Evolutionary conservation across 2,113 vertebrate species (phyloP).

Genomic region (Ammodytes dubius): DNA sequence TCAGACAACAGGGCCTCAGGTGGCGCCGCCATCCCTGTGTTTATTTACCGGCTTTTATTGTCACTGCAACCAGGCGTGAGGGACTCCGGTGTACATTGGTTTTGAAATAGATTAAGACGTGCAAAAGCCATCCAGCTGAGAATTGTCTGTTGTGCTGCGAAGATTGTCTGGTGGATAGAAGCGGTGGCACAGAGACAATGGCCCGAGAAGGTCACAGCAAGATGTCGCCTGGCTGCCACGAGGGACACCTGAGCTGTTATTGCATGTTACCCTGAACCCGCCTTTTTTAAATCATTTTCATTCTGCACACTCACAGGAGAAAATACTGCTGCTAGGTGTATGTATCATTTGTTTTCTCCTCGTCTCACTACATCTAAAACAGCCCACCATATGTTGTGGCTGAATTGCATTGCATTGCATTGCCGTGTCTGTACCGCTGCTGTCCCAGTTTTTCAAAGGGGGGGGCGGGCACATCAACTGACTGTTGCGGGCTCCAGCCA

Average conservation of each 20-base stretch:
- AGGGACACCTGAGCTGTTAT: constrained; percentile 22
- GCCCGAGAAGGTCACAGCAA: constrained; percentile 47
- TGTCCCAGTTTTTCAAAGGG: constrained; percentile 67
- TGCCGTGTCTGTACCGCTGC: constrained; percentile 30
- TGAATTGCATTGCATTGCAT: constrained; percentile 37
- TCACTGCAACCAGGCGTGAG: constrained; percentile 28
- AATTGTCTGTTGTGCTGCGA: constrained; percentile 35
- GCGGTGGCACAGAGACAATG: constrained; percentile 9
- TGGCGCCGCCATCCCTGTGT: constrained; percentile 48
- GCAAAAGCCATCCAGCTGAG: constrained; percentile 27
- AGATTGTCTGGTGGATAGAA: constrained; percentile 52
- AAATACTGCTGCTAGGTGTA: constrained; percentile 8
- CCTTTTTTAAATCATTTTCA: neutral
- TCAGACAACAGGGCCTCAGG: constrained; percentile 65
- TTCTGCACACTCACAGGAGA: neutral
- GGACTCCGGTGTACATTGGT: constrained; percentile 30
- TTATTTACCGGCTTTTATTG: constrained; percentile 62
- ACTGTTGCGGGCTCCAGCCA: constrained; percentile 51
- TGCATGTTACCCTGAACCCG: constrained; percentile 34
- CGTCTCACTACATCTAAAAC: constrained; percentile 10
- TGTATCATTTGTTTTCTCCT: constrained; percentile 26
- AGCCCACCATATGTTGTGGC: constrained; percentile 22
- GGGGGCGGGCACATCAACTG: constrained; percentile 42
- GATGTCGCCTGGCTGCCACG: neutral
- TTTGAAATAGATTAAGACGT: constrained; percentile 50